phyloP scores from a whole-genome alignment of 2,888 invertebrate genomes.

The Hyposoter didymator region DNA sequence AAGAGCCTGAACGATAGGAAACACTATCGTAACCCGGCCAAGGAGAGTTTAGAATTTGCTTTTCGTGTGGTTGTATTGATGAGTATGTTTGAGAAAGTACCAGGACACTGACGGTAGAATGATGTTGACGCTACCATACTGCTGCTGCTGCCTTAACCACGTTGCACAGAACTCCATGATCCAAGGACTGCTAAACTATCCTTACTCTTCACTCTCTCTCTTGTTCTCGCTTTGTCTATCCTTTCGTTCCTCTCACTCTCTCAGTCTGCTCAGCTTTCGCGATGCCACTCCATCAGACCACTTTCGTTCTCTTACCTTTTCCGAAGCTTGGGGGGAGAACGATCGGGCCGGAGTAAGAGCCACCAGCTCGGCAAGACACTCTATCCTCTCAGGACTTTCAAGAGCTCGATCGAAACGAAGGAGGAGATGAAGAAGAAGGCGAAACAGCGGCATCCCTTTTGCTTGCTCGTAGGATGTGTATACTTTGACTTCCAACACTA shows the following conservation, averaged over 20 bases:
- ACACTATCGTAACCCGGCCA: conserved; percentile 36
- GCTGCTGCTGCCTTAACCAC: conserved; percentile 1
- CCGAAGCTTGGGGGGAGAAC: conserved; percentile 27
- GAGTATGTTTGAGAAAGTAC: conserved; percentile 24
- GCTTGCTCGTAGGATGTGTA: conserved; percentile 34
- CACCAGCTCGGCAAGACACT: conserved; percentile 46
- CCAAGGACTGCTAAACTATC: conserved; percentile 12
- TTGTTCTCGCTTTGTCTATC: neutral
- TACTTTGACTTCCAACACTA: conserved; percentile 41
- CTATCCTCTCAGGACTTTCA: conserved; percentile 43
- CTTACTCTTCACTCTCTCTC: neutral
- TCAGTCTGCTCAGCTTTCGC: conserved; percentile 14
- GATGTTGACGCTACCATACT: conserved; percentile 24
- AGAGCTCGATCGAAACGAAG: conserved; percentile 31
- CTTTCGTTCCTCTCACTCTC: conserved; percentile 15
- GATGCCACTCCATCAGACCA: conserved; percentile 45
- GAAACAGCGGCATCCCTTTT: conserved; percentile 43
- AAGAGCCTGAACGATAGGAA: neutral
- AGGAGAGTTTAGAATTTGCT: conserved; percentile 58
- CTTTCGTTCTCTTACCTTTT: conserved; percentile 37
- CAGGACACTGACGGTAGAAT: conserved; percentile 31
- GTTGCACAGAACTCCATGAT: conserved; percentile 37
- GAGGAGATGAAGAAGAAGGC: conserved; percentile 32
- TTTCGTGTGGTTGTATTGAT: conserved; percentile 17
- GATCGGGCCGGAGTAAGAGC: conserved; percentile 44